Base-by-base conservation (phyloP, 2,888 invertebrate genomes). In the Drosophila infuscata region DNA sequence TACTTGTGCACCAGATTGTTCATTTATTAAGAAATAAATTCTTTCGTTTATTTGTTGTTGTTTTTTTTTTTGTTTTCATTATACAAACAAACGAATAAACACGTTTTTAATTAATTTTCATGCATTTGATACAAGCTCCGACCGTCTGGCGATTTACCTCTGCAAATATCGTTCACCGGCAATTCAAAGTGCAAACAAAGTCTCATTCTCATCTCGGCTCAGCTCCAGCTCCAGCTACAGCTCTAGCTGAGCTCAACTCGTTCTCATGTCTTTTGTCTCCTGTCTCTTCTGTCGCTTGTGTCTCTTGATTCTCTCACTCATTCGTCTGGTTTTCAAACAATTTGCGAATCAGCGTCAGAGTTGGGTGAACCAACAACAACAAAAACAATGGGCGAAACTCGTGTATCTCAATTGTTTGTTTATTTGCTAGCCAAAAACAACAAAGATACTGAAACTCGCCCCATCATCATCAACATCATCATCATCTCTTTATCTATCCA, bases 161-260 rank as follows among this genome's bases (percentile, higher is more conserved):
- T 64, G 59, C 82, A 84, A 81, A 75, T 74, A 84, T 73, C 73
- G 71, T 38, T 53, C 60, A 52, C 58, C 83, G 70, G 72, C 89
- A 90, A 90, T 89, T 89, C 89, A 90, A 83, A 89, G 76, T 79
- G 90, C 89, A 86, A 86, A 86, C 86, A 86, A 88, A 76, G 53
- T 81, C 76, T 65, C 71, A 35, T 25, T 46, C 46, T 25, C 43
- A 11, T 0, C 43, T 43, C 43, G 11, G 43, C 43, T 43, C 15
- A 46, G 46, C 46, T 46, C 20, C 46, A 46, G 25, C 25, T 46
- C 20, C 15, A 46, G 46, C 46, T 46, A n/a, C 15, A 46, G 46
- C 46, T 46, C 20, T 25, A 46, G 25, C 25, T 46, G 15, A 41
- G 46, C 71, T 56, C 69, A 49, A 32, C 65, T 53, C 65, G 3